Percentiles rank a stretch among this genome's conserved stretches.
Evolutionary conservation across 2,888 invertebrate genomes (phyloP).

Genomic region (Tachina grossa): DNA sequence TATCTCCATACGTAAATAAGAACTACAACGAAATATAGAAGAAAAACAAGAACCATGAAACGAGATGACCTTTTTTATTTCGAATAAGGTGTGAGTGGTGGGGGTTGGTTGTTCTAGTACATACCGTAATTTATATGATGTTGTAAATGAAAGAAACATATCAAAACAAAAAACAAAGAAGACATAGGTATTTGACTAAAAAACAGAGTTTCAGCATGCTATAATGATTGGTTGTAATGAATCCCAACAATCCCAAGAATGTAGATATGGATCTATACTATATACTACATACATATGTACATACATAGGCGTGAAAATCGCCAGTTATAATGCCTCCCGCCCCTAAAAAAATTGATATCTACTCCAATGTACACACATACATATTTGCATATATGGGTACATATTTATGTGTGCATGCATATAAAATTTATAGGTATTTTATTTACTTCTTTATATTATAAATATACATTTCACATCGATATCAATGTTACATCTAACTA

Average conservation of each 20-base stretch:
- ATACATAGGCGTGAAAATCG: no score
- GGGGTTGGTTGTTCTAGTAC: slow-evolving; percentile 62
- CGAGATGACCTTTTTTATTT: slow-evolving; percentile 19
- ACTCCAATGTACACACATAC: no score
- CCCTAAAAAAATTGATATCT: no score
- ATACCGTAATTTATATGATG: slow-evolving; percentile 6
- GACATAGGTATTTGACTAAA: background rate
- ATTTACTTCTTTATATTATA: background rate
- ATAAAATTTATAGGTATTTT: background rate
- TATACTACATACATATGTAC: background rate
- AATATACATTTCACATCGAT: no score
- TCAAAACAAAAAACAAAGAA: slow-evolving; percentile 30
- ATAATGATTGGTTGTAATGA: background rate
- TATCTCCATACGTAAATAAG: background rate
- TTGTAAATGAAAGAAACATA: slow-evolving; percentile 18
- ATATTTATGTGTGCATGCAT: background rate
- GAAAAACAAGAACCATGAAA: slow-evolving; percentile 39
- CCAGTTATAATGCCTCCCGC: no score
- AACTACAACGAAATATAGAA: slow-evolving; percentile 7
- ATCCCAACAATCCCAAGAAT: background rate
- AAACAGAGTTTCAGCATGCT: background rate
- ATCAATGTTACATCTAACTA: no score
- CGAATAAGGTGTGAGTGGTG: slow-evolving; percentile 46
- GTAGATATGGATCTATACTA: background rate
- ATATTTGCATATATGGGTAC: background rate